These are phyloP conservation scores for Latheticus oryzae DNA, from an alignment of 2,888 invertebrate genomes.

Conservation along the genomic window DNA sequence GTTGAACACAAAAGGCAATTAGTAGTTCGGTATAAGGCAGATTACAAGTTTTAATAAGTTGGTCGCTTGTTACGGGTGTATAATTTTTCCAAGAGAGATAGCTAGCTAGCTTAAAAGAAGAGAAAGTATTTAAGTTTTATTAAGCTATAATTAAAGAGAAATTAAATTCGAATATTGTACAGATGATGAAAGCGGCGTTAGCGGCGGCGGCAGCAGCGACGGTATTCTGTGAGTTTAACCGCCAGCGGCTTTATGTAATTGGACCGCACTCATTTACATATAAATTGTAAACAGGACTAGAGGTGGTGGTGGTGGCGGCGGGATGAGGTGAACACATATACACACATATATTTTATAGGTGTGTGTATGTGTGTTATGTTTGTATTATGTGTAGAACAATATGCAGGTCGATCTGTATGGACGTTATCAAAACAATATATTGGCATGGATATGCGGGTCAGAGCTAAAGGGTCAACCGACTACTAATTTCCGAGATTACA, in stretches of 20 bases:
- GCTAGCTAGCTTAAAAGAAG: too few species aligned
- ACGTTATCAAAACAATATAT: too few species aligned
- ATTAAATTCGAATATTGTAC: constrained; percentile 41
- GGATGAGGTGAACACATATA: constrained; percentile 40
- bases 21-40: constrained; percentile 36
- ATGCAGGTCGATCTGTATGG: constrained; percentile 12
- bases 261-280: constrained; percentile 56
- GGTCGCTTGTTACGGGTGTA: constrained; percentile 23
- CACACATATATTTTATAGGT: constrained; percentile 41
- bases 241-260: constrained; percentile 50
- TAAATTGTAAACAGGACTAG: constrained; percentile 54
- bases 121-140: constrained; percentile 37
- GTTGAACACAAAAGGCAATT: constrained; percentile 39
- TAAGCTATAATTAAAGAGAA: constrained; percentile 41
- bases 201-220: constrained; percentile 32
- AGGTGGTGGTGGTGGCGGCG: constrained; percentile 18
- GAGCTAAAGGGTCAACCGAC: too few species aligned
- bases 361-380: constrained; percentile 21
- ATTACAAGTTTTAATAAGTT: constrained; percentile 42
- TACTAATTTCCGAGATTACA: too few species aligned
- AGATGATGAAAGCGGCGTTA: constrained; percentile 26
- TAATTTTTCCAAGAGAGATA: constrained; percentile 38
- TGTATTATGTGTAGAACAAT: too few species aligned
- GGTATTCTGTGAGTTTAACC: constrained; percentile 42
- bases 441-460: constrained; percentile 2